A percentile compares a stretch with the other conserved stretches of the same genome.
Evolutionary conservation across 1,140 invertebrate species (phyloP).

Genomic region (Drosophila sulfurigaster): DNA sequence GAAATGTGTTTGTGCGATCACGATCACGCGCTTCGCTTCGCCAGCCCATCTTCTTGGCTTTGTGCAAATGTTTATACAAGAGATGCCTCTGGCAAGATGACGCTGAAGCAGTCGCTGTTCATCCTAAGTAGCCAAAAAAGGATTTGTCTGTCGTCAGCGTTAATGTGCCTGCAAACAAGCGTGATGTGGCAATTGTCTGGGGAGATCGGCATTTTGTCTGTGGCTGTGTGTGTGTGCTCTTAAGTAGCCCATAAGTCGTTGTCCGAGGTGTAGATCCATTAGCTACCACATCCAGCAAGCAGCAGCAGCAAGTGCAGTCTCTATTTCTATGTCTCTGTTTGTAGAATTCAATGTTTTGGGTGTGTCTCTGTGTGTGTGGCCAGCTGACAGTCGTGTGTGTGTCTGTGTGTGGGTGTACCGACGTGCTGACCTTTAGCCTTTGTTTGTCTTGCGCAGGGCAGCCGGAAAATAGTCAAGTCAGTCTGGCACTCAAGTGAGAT

Average conservation of each 20-base stretch:
- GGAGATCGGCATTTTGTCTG: slow-evolving; percentile 34
- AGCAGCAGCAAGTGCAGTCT: slow-evolving; percentile 42
- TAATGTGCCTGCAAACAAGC: slow-evolving; percentile 81
- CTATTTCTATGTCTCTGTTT: not conserved
- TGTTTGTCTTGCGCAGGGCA: slow-evolving; percentile 5
- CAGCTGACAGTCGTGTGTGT: not conserved
- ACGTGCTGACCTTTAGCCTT: slow-evolving; percentile 8
- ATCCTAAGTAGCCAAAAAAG: slow-evolving; percentile 76
- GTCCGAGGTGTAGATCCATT: slow-evolving; percentile 73
- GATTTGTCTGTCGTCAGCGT: slow-evolving; percentile 70
- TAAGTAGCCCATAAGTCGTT: slow-evolving; percentile 58
- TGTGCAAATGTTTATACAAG: slow-evolving; percentile 75
- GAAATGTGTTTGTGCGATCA: slow-evolving; percentile 67
- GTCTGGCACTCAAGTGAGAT: slow-evolving; percentile 37
- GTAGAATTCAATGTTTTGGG: too few relatives aligned
- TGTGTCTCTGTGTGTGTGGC: not conserved
- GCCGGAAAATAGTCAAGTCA: slow-evolving; percentile 36
- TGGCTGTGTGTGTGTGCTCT: not conserved
- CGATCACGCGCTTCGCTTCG: slow-evolving; percentile 70
- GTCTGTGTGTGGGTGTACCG: slow-evolving; percentile 20
- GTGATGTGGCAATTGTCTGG: slow-evolving; percentile 80
- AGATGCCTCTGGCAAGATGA: slow-evolving; percentile 46
- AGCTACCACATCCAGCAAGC: slow-evolving; percentile 55
- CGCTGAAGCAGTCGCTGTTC: slow-evolving; percentile 3
- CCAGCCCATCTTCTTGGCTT: slow-evolving; percentile 11